phyloP scores from a whole-genome alignment of 2,113 vertebrate species.

The Mesitornis unicolor region DNA sequence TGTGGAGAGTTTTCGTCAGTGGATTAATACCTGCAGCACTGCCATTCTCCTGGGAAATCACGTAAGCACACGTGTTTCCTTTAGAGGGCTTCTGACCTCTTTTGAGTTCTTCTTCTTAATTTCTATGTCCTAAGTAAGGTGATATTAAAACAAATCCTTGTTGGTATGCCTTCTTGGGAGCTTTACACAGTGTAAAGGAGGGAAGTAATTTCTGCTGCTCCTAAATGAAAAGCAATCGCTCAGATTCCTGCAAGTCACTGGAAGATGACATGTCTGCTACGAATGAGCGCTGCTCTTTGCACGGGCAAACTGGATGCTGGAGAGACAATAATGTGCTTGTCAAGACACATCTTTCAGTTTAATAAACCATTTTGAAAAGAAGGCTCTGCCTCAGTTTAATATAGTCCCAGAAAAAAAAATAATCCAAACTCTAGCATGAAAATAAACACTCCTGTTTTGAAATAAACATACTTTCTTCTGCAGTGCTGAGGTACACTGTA shows the following conservation, averaged over 20 bases:
- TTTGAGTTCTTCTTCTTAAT: conserved; percentile 2
- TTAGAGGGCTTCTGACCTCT: conserved; percentile 37
- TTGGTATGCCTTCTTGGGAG: background rate
- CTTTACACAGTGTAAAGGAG: background rate
- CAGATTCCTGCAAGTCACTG: background rate
- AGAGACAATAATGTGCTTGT: background rate
- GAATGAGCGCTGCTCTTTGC: background rate
- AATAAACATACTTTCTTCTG: background rate
- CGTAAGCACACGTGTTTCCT: background rate
- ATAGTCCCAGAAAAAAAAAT: background rate
- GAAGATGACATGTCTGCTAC: background rate
- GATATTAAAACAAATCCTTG: conserved; percentile 16
- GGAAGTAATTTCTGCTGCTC: background rate
- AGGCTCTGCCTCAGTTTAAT: background rate
- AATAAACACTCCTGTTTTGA: background rate
- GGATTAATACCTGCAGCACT: background rate
- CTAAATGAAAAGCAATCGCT: background rate
- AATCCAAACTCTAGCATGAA: background rate
- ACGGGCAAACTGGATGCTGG: background rate
- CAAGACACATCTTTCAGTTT: background rate
- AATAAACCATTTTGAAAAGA: background rate
- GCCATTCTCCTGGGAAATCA: background rate
- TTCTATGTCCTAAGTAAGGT: conserved; percentile 14
- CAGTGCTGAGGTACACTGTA: background rate
- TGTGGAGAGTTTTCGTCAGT: background rate